A percentile compares a stretch with the other conserved stretches of the same genome.
Conservation (phyloP, 1,140 invertebrate species). For the Hyphantria cunea region DNA sequence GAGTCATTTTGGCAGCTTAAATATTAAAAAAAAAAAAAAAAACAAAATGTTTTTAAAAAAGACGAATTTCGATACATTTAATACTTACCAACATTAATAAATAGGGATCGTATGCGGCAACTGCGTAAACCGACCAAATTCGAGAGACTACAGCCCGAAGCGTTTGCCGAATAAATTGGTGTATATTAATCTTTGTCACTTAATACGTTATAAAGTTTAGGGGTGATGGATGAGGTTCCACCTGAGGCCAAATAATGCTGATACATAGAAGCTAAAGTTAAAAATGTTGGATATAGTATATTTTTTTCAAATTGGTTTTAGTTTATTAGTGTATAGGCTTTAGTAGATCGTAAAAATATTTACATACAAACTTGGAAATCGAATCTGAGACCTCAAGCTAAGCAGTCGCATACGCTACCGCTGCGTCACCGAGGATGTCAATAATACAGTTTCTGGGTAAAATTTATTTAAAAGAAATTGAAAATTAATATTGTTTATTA, state of each 20-base stretch:
- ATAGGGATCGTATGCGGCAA: slow-evolving; percentile 17
- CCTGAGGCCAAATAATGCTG: slow-evolving; percentile 8
- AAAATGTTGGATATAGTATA: not conserved
- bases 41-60: not conserved
- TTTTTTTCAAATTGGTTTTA: no score
- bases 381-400: no score
- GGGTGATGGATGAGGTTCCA: slow-evolving; percentile 41
- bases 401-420: no score
- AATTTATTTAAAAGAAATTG: no score
- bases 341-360: no score
- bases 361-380: no score
- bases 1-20: no score
- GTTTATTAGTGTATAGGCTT: no score
- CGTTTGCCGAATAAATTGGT: slow-evolving; percentile 47
- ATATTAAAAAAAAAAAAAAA: no score
- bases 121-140: slow-evolving; percentile 37
- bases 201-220: slow-evolving; percentile 56
- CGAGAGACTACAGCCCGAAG: slow-evolving; percentile 36
- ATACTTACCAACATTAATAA: slow-evolving; percentile 22
- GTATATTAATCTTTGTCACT: slow-evolving; percentile 58
- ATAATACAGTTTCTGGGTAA: no score
- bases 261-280: not conserved
- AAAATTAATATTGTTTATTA: no score
- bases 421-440: no score
- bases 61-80: slow-evolving; percentile 24